Evolutionary conservation across 2,797 vertebrate species (phyloP).

Genomic region (Neosalanx taihuensis): DNA sequence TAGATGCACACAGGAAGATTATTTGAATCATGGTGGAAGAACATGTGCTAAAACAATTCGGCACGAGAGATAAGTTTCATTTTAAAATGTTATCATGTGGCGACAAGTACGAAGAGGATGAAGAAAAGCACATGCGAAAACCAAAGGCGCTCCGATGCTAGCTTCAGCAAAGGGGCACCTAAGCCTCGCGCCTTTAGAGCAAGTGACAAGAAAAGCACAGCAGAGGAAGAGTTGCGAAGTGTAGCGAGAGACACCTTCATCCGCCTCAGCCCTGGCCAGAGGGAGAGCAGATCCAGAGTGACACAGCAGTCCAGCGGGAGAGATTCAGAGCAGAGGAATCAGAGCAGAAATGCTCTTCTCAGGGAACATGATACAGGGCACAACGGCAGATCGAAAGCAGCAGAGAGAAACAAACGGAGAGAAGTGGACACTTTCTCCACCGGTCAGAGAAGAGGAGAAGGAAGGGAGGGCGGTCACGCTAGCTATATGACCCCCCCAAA

Average conservation of each 20-base stretch:
- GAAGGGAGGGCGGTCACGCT: slow-evolving; percentile 8
- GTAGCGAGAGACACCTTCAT: slow-evolving; percentile 53
- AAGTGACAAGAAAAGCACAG: slow-evolving; percentile 64
- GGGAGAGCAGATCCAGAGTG: slow-evolving; percentile 56
- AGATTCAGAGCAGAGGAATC: slow-evolving; percentile 31
- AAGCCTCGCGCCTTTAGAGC: slow-evolving; percentile 26
- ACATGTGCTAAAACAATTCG: slow-evolving; percentile 92
- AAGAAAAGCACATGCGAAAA: slow-evolving; percentile 17
- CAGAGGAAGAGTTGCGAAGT: slow-evolving; percentile 41
- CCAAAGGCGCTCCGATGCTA: slow-evolving; percentile 15
- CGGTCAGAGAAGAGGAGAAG: slow-evolving; percentile 8
- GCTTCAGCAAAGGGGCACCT: slow-evolving; percentile 2
- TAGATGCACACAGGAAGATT: slow-evolving; percentile 94
- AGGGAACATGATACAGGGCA: slow-evolving; percentile 35
- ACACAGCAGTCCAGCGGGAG: slow-evolving; percentile 60
- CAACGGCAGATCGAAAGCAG: slow-evolving; percentile 38
- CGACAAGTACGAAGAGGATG: slow-evolving; percentile 38
- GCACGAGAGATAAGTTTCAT: slow-evolving; percentile 95
- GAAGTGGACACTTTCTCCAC: slow-evolving; percentile 39
- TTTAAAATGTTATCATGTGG: slow-evolving; percentile 71
- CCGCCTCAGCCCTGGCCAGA: slow-evolving; percentile 34
- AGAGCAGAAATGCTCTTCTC: slow-evolving; percentile 42
- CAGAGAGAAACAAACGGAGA: slow-evolving; percentile 43
- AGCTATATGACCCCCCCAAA: slow-evolving; percentile 10
- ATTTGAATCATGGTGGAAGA: slow-evolving; percentile 90